Percentiles rank a stretch among this genome's conserved stretches.
Conservation (phyloP, 2,113 vertebrate genomes). For the Leptodactylus fuscus region DNA sequence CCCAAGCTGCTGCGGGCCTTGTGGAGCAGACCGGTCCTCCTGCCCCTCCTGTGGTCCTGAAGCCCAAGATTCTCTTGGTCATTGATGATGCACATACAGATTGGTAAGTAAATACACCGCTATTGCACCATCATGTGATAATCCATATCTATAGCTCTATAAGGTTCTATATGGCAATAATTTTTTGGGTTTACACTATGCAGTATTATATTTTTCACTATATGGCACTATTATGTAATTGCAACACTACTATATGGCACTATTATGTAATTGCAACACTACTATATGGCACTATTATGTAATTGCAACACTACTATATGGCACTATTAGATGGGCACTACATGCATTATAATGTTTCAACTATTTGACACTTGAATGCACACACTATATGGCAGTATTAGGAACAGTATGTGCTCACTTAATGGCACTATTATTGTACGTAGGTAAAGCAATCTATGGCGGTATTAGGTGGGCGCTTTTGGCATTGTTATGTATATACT, state of each 20-base stretch:
- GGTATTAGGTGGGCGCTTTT: too few relatives aligned
- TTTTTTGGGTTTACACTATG: too few relatives aligned
- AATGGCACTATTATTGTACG: too few relatives aligned
- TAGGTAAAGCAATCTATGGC: too few relatives aligned
- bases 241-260: background rate
- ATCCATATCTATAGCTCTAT: background rate
- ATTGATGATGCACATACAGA: slow-evolving; percentile 91
- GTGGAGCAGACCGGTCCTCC: slow-evolving; percentile 73
- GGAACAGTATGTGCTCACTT: too few relatives aligned
- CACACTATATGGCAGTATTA: too few relatives aligned
- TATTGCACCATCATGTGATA: background rate
- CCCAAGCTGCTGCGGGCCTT: slow-evolving; percentile 74
- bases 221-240: too few relatives aligned
- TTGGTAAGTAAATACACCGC: slow-evolving; percentile 80
- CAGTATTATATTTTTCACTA: too few relatives aligned
- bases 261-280: background rate
- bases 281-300: background rate
- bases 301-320: background rate
- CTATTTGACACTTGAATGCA: too few relatives aligned
- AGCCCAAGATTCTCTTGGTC: slow-evolving; percentile 89
- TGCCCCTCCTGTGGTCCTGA: slow-evolving; percentile 70
- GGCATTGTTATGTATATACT: too few relatives aligned
- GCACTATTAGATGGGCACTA: background rate
- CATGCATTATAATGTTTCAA: background rate
- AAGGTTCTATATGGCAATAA: too few relatives aligned